Base-by-base conservation (phyloP, 2,113 vertebrate genomes). In the Apistogramma diplotaenia region DNA sequence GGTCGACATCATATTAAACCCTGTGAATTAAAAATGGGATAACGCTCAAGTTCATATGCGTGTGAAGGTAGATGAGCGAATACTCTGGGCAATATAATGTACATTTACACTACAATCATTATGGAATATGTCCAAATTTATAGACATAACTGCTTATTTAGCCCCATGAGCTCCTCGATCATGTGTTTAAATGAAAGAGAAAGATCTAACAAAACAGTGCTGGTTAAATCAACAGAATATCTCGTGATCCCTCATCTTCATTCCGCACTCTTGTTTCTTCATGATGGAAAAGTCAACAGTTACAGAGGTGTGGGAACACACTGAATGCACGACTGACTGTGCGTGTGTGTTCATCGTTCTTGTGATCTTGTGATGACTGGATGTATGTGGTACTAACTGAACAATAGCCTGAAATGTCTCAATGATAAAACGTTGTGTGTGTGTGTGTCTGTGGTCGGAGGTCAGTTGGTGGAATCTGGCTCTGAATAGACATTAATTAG, bases 401-500 rank as follows among this genome's bases (percentile, higher is more conserved):
- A 92, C 81, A 92, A 86, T 83, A 56, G 71, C 15, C 31, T 37
- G 18, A 89, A 81, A 91, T 88, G 75, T 72, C 74, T 78, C 74
- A 35, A 13, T 79, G 27, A 13, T 65, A 16, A 46, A 77, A n/a
- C 23, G 10, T 40, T 15, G 0, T 65, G 21, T 21, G 29, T 46
- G 33, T 51, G 67, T 55, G 71, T 67, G 57, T 49, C 15, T 46
- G 49, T 61, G 37, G 11, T 56, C 1, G 3, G 3, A 56, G 65
- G 56, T 56, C 78, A 82, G 53, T 53, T 51, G 23, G 19, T 31
- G 79, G 57, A 85, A 53, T 76, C 6, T 43, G 29, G 11, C 4
- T 9, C 43, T 87, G 70, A 90, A 92, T 83, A 74, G 81, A 78
- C 67, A 29, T 60, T 89, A 81, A 91, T 81, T 78, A 84, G 62